Evolutionary conservation across 2,113 vertebrate genomes (phyloP), one percentile per base, ranked within the genome.

Genomic region (Syngnathus floridae): DNA sequence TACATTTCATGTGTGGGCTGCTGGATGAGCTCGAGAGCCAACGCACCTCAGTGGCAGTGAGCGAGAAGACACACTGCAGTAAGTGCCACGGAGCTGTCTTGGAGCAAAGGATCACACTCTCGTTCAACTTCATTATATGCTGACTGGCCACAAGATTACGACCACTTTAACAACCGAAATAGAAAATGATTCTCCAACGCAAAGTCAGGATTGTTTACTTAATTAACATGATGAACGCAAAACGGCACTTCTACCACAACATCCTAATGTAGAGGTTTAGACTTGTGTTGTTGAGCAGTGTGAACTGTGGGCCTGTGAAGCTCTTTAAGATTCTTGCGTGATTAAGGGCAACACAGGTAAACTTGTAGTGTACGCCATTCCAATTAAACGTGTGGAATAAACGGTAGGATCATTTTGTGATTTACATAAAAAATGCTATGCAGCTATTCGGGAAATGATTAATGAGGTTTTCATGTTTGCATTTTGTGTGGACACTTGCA

Each of bases 401-500:
- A 35, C 9, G 17, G 5, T 19, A 13, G 5, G 10, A 56, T 56
- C 13, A 12, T 2, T 10, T 61, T 52, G 31, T 38, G 48, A 17
- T 43, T 61, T 36, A 41, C 4, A 26, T 31, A 14, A 22, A 58
- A 62, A 4, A 13, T 37, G 57, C n/a, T 35, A 17, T 1, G 1
- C 49, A 56, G 31, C 35, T 51, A 40, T 52, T 66, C 62, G 38
- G 46, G 58, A 64, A 22, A 41, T 71, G 79, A 82, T 82, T 84
- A 78, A 75, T 81, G 79, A 52, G 41, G 14, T 62, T 77, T 70
- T 81, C 64, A 65, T 71, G 73, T 69, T 64, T 68, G 68, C 52
- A 66, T n/a, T 63, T 66, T 68, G 67, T 26, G 54, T 63, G 66
- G 37, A 64, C 75, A 75, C 56, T 63, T 37, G 65, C 60, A 62